Evolutionary conservation across 2,113 vertebrate genomes (phyloP).

Genomic region (Trichechus manatus): DNA sequence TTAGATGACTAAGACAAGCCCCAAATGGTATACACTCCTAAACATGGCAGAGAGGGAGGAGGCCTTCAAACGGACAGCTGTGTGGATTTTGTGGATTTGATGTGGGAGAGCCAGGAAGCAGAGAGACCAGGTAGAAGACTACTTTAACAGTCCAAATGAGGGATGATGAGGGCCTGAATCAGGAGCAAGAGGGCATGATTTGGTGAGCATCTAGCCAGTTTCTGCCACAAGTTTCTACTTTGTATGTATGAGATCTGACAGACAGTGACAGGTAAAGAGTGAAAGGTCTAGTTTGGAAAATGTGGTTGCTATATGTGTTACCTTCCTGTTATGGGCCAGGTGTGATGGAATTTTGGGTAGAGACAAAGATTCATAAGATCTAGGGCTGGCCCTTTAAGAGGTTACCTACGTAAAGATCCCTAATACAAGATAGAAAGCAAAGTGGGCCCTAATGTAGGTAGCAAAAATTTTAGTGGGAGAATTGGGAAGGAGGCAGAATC

Average conservation of each 20-base stretch:
- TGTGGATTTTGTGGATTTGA: not conserved
- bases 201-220: too few species aligned
- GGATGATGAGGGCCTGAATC: not conserved
- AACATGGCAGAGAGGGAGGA: not conserved
- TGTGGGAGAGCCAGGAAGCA: not conserved
- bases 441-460: not conserved
- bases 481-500: too few species aligned
- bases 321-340: not conserved
- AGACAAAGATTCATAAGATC: not conserved
- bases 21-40: not conserved
- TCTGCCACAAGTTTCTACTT: not conserved
- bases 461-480: not conserved
- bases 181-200: not conserved
- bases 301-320: not conserved
- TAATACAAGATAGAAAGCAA: not conserved
- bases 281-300: not conserved
- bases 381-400: not conserved
- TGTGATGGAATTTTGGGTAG: not conserved
- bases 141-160: too few species aligned
- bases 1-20: too few species aligned
- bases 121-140: not conserved
- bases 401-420: not conserved
- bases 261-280: not conserved
- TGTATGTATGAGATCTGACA: not conserved
- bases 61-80: not conserved